Base-by-base conservation (phyloP, 2,888 invertebrate species). In the Protodeltote pygarga region DNA sequence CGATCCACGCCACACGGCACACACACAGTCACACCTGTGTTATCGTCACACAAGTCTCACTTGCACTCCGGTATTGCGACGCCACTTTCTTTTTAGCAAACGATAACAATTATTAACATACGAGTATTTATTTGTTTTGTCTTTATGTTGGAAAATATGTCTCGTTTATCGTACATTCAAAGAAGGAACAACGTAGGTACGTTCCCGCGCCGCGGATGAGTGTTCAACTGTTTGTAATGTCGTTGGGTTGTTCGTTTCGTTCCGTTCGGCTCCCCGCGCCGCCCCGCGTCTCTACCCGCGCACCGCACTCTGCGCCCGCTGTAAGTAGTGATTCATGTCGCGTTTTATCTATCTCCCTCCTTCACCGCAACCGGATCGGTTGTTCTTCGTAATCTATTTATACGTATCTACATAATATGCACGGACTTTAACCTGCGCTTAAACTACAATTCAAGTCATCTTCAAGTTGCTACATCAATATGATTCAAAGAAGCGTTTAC, bases 261-360 rank as follows among this genome's bases (percentile, higher is more conserved):
- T 83, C 81, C 83, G 82, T 76, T 71, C 80, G 73, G 71, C 77
- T 70, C 73, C 71, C 72, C 82, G 70, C 78, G 71, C 77, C 76
- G 65, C 80, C n/a, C 71, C 78, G 71, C 79, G 64, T 65, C 62
- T 41, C 68, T 70, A 55, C 74, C 75, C 83, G 73, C 84, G 72
- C 85, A 65, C 77, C 80, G 79, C 80, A 75, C 84, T 79, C 81
- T 83, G 83, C 81, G 83, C 84, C 79, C 80, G 81, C 83, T 85
- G 85, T 80, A 82, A 87, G 87, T 89, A 92, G 91, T 92, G 91
- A 92, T 92, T 92, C 91, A 92, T 90, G 90, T 89, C 87, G 91
- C 87, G 89, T 89, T 90, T 87, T 90, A 89, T 90, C 91, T 90
- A 89, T 92, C 92, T 92, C 91, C 84, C 89, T 90, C 89, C 88